Evolutionary conservation across 1,140 invertebrate genomes (phyloP).

Genomic region (Centruroides vittatus): DNA sequence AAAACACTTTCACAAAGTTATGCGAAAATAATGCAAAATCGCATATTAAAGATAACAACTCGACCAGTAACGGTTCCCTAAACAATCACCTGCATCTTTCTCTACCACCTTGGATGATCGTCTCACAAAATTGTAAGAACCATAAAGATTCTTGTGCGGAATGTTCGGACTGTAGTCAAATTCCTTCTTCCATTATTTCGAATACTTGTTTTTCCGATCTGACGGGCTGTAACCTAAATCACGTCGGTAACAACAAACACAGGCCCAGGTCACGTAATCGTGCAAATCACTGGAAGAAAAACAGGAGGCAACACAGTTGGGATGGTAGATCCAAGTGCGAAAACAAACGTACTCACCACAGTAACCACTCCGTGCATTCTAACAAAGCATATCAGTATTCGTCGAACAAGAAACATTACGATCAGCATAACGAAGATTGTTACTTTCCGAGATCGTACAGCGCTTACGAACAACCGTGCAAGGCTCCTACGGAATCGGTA

Average conservation of each 20-base stretch:
- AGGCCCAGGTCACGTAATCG: not conserved
- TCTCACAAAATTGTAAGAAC: not conserved
- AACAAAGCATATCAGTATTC: no score
- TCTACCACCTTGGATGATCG: no score
- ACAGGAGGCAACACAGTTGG: not conserved
- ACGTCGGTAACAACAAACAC: not conserved
- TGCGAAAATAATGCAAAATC: not conserved
- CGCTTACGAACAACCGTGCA: no score
- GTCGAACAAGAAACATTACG: no score
- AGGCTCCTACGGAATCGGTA: no score
- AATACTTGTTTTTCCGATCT: not conserved
- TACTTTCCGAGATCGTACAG: no score
- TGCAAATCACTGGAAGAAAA: not conserved
- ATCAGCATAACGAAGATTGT: no score
- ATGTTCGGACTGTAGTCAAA: not conserved
- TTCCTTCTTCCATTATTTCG: not conserved
- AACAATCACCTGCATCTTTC: not conserved
- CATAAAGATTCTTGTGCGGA: not conserved
- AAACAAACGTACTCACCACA: no score
- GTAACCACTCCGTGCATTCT: no score
- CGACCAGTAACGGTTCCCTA: not conserved
- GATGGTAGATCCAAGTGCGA: not conserved
- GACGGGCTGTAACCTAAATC: not conserved
- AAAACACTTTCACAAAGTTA: not conserved
- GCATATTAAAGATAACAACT: not conserved